Base-by-base conservation (phyloP, 2,888 invertebrate genomes). In the Yponomeuta evonymella region DNA sequence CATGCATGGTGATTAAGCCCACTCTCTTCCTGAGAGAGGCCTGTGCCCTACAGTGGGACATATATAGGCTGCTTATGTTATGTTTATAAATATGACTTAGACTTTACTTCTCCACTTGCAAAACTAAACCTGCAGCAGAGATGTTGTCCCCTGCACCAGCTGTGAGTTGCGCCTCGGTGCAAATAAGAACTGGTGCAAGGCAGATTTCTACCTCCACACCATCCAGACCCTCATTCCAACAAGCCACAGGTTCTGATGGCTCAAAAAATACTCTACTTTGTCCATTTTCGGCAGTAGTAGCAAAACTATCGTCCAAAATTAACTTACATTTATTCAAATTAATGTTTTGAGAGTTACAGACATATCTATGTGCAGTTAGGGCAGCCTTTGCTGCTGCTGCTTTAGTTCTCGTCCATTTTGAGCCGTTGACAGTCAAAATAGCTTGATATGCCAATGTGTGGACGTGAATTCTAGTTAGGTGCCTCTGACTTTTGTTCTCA, bases 381-480 rank as follows among this genome's bases (percentile, higher is more conserved):
- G 97, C 95, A 2, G 97, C 96, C 84, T 97, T 97, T 0, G 97
- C 97, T 2, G 96, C 95, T 0, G 97, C 97, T 23, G 95, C 95
- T 79, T 94, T 94, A 0, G 95, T 95, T 78, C 96, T 94, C 75
- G 95, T 96, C 97, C 97, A 97, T 9, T 93, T 82, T 0, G 95
- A 94, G 67, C 92, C 90, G 76, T 94, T 94, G 0, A 94, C 94
- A 0, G 95, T 95, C 76, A 97, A 83, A 75, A 97, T 95, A 4
- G 96, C 96, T 87, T 97, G 97, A 81, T 96, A 97, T n/a, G 97
- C 97, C 75, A 97, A 85, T 0, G 97, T 97, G 80, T 97, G 97
- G 0, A 97, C 96, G 81, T 97, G 97, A 51, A 97, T 94, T 71
- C 97, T 93, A 0, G 96, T 95, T 29, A 97, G 79, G 74, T 90